Base-by-base conservation (phyloP, 2,113 vertebrate species). In the Panthera tigris region DNA sequence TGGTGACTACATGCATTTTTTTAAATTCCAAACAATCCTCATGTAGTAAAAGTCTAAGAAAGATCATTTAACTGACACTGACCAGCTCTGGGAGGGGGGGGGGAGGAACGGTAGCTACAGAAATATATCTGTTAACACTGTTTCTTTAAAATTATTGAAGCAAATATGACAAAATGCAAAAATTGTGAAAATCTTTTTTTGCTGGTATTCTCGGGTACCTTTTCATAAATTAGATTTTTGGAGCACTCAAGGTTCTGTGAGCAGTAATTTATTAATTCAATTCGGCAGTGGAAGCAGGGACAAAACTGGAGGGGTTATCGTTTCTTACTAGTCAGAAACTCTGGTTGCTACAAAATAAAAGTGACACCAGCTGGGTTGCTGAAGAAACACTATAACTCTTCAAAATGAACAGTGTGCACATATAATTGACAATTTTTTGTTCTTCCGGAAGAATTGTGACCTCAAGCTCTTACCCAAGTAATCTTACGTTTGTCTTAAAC, bases 61-160 rank as follows among this genome's bases (percentile, higher is more conserved):
- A 45, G 73, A n/a, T 7, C 0, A 27, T 29, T 74, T 25, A 45
- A 68, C 61, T 52, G n/a, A 11, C 23, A 18, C 5, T 36, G 33
- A 33, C 5, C 2, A 4, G 45, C 10, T 57, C 65, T 19, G 8
- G 45, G 45, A 79, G 13, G 23, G 36, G 36, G 36, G 36, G 3
- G 36, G 36, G 36, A 21, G 71, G 5, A 16, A 15, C 3, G 5
- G 1, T 0, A 1, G 13, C 12, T 73, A 1, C 0, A 71, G 23
- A 68, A 36, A 19, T 5, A 11, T 29, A 13, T 2, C 29, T 65
- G 3, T 8, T 21, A 10, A 41, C 45, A 80, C 45, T 16, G 31
- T 11, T 76, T n/a, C 39, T 39, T 63, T 69, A 3, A 5, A 39
- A 74, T 82, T 1, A 10, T 76, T 61, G 36, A 39, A 61, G 33